A percentile compares a stretch with the other conserved stretches of the same genome.
These are phyloP conservation scores for Miniopterus natalensis DNA, from an alignment of 2,113 vertebrate species.

Conservation along the genomic window DNA sequence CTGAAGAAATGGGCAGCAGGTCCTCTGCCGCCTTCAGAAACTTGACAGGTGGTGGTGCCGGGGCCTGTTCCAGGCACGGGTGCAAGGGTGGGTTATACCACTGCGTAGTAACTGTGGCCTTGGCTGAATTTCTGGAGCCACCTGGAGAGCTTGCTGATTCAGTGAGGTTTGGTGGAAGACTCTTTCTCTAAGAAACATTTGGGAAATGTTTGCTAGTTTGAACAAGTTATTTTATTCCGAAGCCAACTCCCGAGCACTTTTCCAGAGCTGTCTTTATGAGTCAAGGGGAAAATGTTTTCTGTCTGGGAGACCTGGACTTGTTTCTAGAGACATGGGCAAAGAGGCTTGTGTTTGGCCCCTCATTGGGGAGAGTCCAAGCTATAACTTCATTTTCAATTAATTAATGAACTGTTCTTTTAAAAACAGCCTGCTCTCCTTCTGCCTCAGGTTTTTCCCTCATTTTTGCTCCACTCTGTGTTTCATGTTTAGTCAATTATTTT, in stretches of 20 bases:
- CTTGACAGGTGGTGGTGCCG: not conserved
- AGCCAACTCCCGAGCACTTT: slow-evolving; percentile 62
- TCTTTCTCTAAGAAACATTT: slow-evolving; percentile 59
- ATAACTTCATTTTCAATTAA: slow-evolving; percentile 2
- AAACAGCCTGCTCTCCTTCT: not conserved
- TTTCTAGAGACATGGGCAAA: slow-evolving; percentile 45
- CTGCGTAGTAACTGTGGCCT: not conserved
- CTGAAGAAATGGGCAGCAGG: not conserved
- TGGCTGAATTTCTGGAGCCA: not conserved
- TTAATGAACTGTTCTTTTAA: not conserved
- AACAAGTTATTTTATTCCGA: slow-evolving; percentile 70
- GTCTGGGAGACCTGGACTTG: slow-evolving; percentile 50
- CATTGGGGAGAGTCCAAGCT: not conserved
- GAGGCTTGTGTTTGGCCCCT: not conserved
- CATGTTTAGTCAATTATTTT: slow-evolving; percentile 30
- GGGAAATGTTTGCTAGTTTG: slow-evolving; percentile 57
- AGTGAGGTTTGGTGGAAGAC: not conserved
- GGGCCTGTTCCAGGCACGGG: not conserved
- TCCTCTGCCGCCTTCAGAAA: not conserved
- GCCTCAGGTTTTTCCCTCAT: not conserved
- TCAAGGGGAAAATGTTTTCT: slow-evolving; percentile 54
- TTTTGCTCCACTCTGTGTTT: not conserved
- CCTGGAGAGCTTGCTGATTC: not conserved
- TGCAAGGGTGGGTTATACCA: not conserved
- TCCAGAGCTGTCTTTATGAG: slow-evolving; percentile 67